These are phyloP conservation scores for Caenorhabditis virilis DNA, from an alignment of 2,888 invertebrate genomes.

Conservation along the genomic window DNA sequence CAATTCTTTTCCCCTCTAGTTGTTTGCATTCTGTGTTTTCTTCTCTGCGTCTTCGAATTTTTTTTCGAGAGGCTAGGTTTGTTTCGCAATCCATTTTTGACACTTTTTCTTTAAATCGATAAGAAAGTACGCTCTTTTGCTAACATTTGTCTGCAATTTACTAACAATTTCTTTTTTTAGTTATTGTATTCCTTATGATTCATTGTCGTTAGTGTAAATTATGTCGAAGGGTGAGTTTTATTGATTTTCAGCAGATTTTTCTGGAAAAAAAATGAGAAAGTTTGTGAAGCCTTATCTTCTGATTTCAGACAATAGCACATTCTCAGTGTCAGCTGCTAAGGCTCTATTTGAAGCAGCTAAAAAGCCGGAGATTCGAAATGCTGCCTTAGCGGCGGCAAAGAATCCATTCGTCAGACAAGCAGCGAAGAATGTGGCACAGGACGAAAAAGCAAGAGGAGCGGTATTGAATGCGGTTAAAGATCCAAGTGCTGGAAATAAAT, in stretches of 20 bases:
- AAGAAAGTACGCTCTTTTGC: not conserved
- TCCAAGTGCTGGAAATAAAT: constrained; percentile 28
- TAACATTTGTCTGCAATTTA: not conserved
- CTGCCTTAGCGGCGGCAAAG: constrained; percentile 47
- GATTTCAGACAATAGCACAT: constrained; percentile 22
- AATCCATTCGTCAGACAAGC: constrained; percentile 51
- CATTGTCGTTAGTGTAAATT: not conserved
- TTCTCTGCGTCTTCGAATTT: too few relatives aligned
- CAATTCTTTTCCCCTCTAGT: too few relatives aligned
- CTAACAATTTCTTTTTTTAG: not conserved
- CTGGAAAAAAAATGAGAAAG: not conserved
- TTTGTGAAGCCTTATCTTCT: too few relatives aligned
- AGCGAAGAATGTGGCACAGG: constrained; percentile 48
- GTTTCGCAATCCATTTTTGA: constrained; percentile 3
- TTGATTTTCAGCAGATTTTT: too few relatives aligned
- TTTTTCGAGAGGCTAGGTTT: too few relatives aligned
- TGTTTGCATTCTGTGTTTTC: too few relatives aligned
- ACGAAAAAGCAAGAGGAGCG: constrained; percentile 34
- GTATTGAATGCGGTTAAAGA: constrained; percentile 34
- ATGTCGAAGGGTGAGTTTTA: constrained; percentile 34
- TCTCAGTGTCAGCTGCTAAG: constrained; percentile 50
- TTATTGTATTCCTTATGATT: constrained; percentile 3
- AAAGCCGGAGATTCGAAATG: constrained; percentile 48
- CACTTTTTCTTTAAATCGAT: constrained; percentile 13
- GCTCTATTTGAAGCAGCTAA: constrained; percentile 55